Percentiles rank a stretch among this genome's conserved stretches.
Conservation (phyloP, 2,797 vertebrate species). For the Sebastes itinus region DNA sequence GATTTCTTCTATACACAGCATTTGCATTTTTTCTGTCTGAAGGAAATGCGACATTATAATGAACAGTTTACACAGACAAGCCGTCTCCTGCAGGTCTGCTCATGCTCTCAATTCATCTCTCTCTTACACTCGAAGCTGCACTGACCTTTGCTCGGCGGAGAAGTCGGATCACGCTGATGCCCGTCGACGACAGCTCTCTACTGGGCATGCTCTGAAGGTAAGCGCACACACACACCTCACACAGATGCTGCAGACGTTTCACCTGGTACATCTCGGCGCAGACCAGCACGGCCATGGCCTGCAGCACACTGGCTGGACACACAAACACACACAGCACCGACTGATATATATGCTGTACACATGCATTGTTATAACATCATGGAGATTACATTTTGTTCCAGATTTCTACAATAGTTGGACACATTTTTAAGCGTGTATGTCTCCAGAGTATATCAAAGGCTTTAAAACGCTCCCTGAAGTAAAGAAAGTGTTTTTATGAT, state of each 20-base stretch:
- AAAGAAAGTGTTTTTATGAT: background rate
- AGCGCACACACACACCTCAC: constrained; percentile 94
- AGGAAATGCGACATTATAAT: background rate
- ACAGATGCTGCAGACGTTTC: constrained; percentile 95
- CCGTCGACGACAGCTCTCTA: constrained; percentile 91
- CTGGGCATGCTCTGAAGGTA: constrained; percentile 98
- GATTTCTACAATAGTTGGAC: background rate
- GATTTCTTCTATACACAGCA: background rate
- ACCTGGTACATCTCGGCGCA: constrained; percentile 99
- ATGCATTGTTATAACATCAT: background rate
- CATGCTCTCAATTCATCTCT: background rate
- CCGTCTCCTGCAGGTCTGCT: background rate
- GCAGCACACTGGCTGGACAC: constrained; percentile 91
- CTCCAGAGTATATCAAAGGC: background rate
- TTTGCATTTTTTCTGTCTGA: background rate
- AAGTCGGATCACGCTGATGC: constrained; percentile 90
- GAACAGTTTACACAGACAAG: background rate
- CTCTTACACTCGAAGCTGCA: background rate
- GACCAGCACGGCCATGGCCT: constrained; percentile 96
- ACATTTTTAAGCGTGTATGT: background rate
- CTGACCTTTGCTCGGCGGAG: constrained; percentile 93
- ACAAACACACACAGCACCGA: constrained; percentile 48
- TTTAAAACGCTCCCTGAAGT: background rate
- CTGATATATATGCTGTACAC: background rate
- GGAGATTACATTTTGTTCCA: background rate